Evolutionary conservation across 2,797 vertebrate species (phyloP), one percentile per base, ranked within the genome.

Genomic region (Fundulus diaphanus): DNA sequence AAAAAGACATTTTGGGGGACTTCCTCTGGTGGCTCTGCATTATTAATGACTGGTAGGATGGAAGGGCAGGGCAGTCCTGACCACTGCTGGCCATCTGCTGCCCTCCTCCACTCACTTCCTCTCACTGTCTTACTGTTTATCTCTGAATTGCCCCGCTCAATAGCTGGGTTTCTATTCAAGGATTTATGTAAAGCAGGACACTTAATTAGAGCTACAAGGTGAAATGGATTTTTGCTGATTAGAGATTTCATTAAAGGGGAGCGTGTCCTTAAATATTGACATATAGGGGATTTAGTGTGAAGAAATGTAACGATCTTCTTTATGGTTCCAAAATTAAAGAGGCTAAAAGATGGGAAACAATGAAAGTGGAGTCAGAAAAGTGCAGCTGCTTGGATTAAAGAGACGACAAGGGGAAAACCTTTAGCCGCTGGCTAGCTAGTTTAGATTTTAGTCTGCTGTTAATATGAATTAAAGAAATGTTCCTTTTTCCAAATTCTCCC

Each of bases 81-180:
- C 89, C 92, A 89, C 84, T 84, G 81, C 85, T 88, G 92, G 89
- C 94, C 94, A 95, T 95, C 94, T 95, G 94, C 92, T 90, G 76
- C 83, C 85, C 33, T 48, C 80, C 73, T 63, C 59, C 42, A 56
- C 68, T 42, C 37, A 35, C 71, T 63, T 49, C 73, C 29, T 54
- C n/a, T 48, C 44, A 49, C 42, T 74, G 20, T 71, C 44, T 56
- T 44, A 67, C 51, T 59, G 11, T 52, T 70, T 74, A 20, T 77
- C 67, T 69, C 49, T 59, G 29, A 13, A 15, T 11, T 52, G n/a
- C 46, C 3, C 66, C 24, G 46, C 33, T 83, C 69, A 33, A 68
- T 84, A 84, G 46, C 46, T 63, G 56, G 35, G 44, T 82, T 66
- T 74, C 56, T 54, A 29, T 78, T 79, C 9, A 74, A 63, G 70